Evolutionary conservation across 2,113 vertebrate species (phyloP).

Genomic region (Corvus hawaiiensis): DNA sequence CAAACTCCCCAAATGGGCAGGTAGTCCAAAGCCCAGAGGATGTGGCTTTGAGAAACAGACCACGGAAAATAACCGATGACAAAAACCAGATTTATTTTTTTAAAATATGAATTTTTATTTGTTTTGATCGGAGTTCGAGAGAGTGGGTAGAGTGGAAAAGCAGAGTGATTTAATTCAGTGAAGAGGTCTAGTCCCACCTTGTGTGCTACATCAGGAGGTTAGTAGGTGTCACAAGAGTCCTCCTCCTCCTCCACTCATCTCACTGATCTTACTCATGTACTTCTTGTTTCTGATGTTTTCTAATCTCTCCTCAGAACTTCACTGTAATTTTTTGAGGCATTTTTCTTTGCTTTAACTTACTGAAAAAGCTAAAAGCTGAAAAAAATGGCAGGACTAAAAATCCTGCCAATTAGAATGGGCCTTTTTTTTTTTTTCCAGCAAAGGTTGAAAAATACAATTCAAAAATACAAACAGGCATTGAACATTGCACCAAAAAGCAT

Average conservation of each 20-base stretch:
- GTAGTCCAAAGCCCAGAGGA: neutral
- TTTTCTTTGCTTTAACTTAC: conserved; percentile 43
- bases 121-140: neutral
- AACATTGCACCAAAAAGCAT: conserved; percentile 73
- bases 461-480: conserved; percentile 73
- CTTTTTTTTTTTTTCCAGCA: neutral
- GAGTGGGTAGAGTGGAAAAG: conserved; percentile 46
- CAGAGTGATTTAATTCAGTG: conserved; percentile 1
- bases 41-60: neutral
- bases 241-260: conserved; percentile 15
- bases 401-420: conserved; percentile 42
- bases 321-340: neutral
- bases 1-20: neutral
- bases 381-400: conserved; percentile 30
- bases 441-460: conserved; percentile 66
- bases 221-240: conserved; percentile 2
- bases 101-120: conserved; percentile 56
- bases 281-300: neutral
- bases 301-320: conserved; percentile 30
- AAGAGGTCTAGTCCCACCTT: neutral
- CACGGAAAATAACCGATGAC: neutral
- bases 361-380: conserved; percentile 57
- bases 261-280: neutral
- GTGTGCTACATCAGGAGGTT: neutral
- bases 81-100: neutral